Evolutionary conservation across 2,888 invertebrate genomes (phyloP), one percentile per base, ranked within the genome.

Genomic region (Panopea generosa): DNA sequence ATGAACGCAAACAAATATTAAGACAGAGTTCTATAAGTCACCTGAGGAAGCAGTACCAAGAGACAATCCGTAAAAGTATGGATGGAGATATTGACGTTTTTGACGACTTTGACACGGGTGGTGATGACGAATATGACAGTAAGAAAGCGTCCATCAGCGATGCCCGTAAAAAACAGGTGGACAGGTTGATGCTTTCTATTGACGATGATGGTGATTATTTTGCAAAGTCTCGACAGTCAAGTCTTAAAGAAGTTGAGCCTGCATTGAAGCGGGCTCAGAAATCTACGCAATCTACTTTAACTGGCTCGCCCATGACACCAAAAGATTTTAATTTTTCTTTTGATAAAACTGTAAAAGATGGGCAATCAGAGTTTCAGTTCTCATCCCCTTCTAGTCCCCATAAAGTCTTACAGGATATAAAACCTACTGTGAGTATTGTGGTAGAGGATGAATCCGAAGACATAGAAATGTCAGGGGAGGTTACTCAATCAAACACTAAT

Each of bases 141-240:
- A 56, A 65, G 9, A 55, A 65, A 22, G 11, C 18, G 2, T 65
- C 69, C 0, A 74, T 84, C 4, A 60, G 74, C 61, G 81, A 84
- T 6, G 50, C 82, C 14, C 79, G 87, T n/a, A 73, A 78, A 55
- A 62, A 63, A 33, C 77, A 84, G 55, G 82, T 85, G 14, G 69
- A 79, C 18, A 67, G 77, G 14, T 62, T 84, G 18, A 79, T 82
- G 81, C 50, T 70, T 1, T 73, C 69, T 9, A 38, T 70, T 26
- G 74, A 81, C n/a, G 78, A 82, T 52, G 85, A 84, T 57, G 86
- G 82, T 4, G 87, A 86, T 22, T 86, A 87, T 71, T 65, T 68
- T 26, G 77, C 84, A 61, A 55, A 72, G 16, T 40, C 63, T 14
- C 27, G 53, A 24, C 55, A 27, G 9, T 29, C 49, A 14, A 59